A percentile compares a stretch with the other conserved stretches of the same genome.
Evolutionary conservation across 2,888 invertebrate genomes (phyloP).

Genomic region (Zonitis immaculata): DNA sequence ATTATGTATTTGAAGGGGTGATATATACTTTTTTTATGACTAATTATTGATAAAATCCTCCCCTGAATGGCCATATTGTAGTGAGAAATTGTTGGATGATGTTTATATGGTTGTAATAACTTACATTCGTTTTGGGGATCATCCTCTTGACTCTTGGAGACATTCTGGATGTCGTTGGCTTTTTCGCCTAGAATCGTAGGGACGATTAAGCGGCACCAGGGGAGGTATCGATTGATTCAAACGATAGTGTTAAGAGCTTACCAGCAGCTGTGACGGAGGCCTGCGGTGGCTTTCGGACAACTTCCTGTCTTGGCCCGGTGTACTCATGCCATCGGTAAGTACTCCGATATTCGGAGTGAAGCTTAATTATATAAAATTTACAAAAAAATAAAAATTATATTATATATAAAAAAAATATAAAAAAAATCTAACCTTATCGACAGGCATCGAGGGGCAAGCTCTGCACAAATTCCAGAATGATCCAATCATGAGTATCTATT

Average conservation of each 20-base stretch:
- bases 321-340: conserved; percentile 94
- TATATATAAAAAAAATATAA: not conserved
- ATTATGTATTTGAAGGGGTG: too few relatives aligned
- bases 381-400: not conserved
- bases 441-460: conserved; percentile 95
- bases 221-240: conserved; percentile 7
- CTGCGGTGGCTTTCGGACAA: conserved; percentile 61
- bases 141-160: conserved; percentile 40
- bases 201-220: conserved; percentile 9
- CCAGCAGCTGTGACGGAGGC: conserved; percentile 43
- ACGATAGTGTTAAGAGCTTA: conserved; percentile 23
- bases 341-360: conserved; percentile 92
- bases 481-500: conserved; percentile 76
- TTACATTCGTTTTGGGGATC: conserved; percentile 39
- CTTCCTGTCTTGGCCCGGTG: conserved; percentile 71
- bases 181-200: conserved; percentile 34
- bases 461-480: conserved; percentile 96
- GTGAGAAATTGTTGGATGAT: not conserved
- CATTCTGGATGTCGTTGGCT: conserved; percentile 35
- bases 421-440: conserved; percentile 75
- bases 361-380: conserved; percentile 54
- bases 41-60: conserved; percentile 26
- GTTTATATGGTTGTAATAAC: too few relatives aligned
- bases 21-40: not conserved
- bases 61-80: conserved; percentile 29